Conservation (phyloP, 2,888 invertebrate species). For the Meandrusa payeni region DNA sequence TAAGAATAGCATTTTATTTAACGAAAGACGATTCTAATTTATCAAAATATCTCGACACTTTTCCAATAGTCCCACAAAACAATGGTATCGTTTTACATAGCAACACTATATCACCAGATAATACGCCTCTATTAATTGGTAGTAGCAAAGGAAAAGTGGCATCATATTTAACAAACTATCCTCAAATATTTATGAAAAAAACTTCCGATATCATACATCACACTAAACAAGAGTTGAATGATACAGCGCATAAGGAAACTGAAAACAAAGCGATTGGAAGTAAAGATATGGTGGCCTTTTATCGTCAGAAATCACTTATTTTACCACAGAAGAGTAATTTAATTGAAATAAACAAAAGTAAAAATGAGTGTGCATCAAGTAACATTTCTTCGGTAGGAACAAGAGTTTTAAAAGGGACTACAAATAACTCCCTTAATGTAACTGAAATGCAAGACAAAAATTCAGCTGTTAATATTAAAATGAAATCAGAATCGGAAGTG, state of each 20-base stretch:
- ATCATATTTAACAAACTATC: constrained; percentile 64
- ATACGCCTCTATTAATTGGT: constrained; percentile 48
- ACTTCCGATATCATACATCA: constrained; percentile 38
- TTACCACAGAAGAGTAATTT: neutral
- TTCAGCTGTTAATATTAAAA: constrained; percentile 1
- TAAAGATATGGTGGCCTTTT: constrained; percentile 2
- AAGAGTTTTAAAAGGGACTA: neutral
- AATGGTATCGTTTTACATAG: constrained; percentile 29
- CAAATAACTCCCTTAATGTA: constrained; percentile 1
- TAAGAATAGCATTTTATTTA: constrained; percentile 56
- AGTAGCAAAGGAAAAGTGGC: constrained; percentile 49
- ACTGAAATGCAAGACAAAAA: constrained; percentile 2
- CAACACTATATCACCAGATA: constrained; percentile 35
- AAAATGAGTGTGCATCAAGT: constrained; percentile 1
- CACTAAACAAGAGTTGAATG: constrained; percentile 3
- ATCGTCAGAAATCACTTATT: neutral
- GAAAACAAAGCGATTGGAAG: constrained; percentile 16
- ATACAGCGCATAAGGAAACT: constrained; percentile 8
- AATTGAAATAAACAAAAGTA: neutral
- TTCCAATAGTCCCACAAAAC: constrained; percentile 25
- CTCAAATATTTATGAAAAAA: constrained; percentile 67
- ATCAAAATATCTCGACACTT: constrained; percentile 33
- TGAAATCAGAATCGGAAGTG: constrained; percentile 3
- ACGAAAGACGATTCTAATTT: constrained; percentile 40
- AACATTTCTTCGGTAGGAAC: neutral